Evolutionary conservation across 1,140 invertebrate genomes (phyloP).

Genomic region (Drosophila murphyi): DNA sequence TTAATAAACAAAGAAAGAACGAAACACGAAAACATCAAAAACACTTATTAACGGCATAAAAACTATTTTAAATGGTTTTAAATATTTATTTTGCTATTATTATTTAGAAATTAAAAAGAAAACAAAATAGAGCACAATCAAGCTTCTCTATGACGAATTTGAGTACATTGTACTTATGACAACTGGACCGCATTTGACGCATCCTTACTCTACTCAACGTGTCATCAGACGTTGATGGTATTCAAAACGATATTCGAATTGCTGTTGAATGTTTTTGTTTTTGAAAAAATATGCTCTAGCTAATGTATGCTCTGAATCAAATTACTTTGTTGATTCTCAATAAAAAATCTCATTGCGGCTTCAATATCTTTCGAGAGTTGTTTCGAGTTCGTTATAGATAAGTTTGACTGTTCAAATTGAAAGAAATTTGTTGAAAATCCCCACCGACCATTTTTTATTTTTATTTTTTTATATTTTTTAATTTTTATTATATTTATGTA

Average conservation of each 20-base stretch:
- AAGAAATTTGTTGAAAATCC: slow-evolving; percentile 57
- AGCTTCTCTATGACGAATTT: slow-evolving; percentile 1
- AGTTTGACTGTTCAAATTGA: background rate
- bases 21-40: background rate
- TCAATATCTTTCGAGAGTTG: no score
- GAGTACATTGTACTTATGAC: background rate
- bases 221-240: no score
- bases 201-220: no score
- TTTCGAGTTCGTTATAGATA: background rate
- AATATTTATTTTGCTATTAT: slow-evolving; percentile 12
- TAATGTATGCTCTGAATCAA: no score
- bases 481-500: slow-evolving; percentile 11
- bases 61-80: slow-evolving; percentile 23
- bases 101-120: slow-evolving; percentile 19
- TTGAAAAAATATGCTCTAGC: no score
- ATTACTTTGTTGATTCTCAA: no score
- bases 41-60: slow-evolving; percentile 11
- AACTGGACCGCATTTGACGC: no score
- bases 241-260: no score
- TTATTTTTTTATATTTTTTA: background rate
- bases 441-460: slow-evolving; percentile 60
- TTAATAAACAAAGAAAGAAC: background rate
- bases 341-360: no score
- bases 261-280: no score
- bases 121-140: background rate